phyloP scores from a whole-genome alignment of 2,888 invertebrate genomes.

The Argyresthia albistria region DNA sequence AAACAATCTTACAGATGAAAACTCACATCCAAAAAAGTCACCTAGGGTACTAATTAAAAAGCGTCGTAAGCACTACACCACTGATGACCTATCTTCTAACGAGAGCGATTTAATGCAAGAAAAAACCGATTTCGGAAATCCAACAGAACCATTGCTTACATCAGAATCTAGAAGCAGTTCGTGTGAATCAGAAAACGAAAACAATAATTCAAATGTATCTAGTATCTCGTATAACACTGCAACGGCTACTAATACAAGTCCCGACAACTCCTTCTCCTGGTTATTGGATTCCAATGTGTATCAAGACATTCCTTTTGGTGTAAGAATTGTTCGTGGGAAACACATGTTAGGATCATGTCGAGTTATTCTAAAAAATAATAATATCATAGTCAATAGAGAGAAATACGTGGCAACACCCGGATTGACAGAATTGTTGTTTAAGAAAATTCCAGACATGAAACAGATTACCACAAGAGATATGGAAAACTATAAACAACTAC shows the following conservation, averaged over 20 bases:
- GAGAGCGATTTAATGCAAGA: background rate
- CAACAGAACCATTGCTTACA: background rate
- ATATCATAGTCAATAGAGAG: background rate
- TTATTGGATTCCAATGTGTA: background rate
- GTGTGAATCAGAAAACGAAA: background rate
- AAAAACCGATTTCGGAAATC: background rate
- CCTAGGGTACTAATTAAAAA: no score
- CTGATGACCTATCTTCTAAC: background rate
- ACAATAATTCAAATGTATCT: background rate
- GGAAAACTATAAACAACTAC: background rate
- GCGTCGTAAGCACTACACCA: no score
- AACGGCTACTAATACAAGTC: no score
- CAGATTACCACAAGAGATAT: background rate
- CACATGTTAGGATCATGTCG: background rate
- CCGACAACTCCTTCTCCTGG: no score
- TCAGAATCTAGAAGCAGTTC: no score
- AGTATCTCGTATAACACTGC: no score
- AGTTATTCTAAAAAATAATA: background rate
- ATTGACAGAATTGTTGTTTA: background rate
- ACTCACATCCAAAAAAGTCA: background rate
- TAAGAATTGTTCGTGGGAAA: background rate
- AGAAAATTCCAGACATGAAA: background rate
- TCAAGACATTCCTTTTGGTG: constrained; percentile 1
- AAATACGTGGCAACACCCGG: background rate
- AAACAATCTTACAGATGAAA: background rate